Percentiles rank a stretch among this genome's conserved stretches.
These are phyloP conservation scores for Cremastinae sp. DNA, from an alignment of 2,888 invertebrate genomes.

Conservation along the genomic window DNA sequence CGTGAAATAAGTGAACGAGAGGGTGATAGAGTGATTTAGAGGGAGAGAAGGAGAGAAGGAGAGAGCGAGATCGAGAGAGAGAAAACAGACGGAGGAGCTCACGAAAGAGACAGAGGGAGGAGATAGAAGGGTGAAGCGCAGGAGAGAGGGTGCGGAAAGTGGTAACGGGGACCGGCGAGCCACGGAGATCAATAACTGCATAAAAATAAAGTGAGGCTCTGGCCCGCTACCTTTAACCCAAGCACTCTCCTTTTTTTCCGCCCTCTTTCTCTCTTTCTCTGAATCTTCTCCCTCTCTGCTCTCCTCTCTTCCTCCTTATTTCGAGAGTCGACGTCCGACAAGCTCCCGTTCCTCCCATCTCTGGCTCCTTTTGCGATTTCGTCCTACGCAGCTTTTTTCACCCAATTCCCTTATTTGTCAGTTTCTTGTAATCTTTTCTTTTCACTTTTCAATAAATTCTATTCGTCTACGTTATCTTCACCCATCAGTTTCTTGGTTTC, in stretches of 20 bases:
- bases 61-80: constrained; percentile 13
- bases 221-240: constrained; percentile 79
- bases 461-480: too few species aligned
- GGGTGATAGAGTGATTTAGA: constrained; percentile 53
- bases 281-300: constrained; percentile 68
- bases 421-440: constrained; percentile 22
- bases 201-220: constrained; percentile 80
- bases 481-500: neutral
- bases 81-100: constrained; percentile 27
- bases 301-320: constrained; percentile 40
- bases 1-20: constrained; percentile 57
- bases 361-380: constrained; percentile 4
- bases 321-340: constrained; percentile 18
- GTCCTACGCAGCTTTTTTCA: constrained; percentile 13
- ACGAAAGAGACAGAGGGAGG: constrained; percentile 45
- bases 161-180: constrained; percentile 65
- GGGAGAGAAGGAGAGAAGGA: constrained; percentile 25
- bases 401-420: constrained; percentile 34
- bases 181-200: constrained; percentile 80
- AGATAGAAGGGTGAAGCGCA: constrained; percentile 46
- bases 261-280: constrained; percentile 63
- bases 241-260: constrained; percentile 64
- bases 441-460: constrained; percentile 52
- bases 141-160: constrained; percentile 69
- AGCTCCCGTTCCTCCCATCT: too few species aligned